These are phyloP conservation scores for Theocolax elegans DNA, from an alignment of 1,140 invertebrate genomes.

Conservation along the genomic window DNA sequence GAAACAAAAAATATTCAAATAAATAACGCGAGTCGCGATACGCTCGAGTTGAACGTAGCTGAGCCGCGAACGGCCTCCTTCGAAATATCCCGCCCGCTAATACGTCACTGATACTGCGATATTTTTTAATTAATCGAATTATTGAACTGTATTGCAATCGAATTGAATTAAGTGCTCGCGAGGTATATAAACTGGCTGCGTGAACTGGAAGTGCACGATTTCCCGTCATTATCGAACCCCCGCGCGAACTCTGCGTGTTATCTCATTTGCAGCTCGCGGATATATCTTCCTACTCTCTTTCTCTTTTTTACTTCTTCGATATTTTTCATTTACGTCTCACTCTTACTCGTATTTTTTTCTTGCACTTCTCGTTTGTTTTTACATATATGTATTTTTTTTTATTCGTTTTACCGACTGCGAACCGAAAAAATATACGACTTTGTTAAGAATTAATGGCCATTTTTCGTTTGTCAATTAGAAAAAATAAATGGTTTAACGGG, in stretches of 20 bases:
- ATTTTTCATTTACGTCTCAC: conserved; percentile 3
- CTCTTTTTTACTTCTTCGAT: neutral
- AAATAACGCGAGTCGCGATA: no score
- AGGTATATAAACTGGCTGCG: conserved; percentile 42
- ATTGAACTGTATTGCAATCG: conserved; percentile 66
- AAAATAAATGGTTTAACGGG: neutral
- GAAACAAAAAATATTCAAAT: no score
- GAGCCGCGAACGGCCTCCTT: neutral
- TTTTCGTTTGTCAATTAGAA: conserved; percentile 19
- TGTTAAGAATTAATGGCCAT: neutral
- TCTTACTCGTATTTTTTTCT: conserved; percentile 6
- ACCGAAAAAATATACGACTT: neutral
- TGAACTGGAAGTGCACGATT: conserved; percentile 58
- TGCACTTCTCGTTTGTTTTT: neutral
- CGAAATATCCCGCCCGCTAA: neutral
- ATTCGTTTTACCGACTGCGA: no score
- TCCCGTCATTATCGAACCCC: conserved; percentile 54
- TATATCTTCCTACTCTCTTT: conserved; percentile 12
- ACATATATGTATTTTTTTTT: neutral
- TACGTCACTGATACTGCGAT: conserved; percentile 39
- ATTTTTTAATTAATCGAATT: conserved; percentile 68
- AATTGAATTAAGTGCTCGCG: conserved; percentile 63
- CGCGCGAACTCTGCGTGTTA: conserved; percentile 18
- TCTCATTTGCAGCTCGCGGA: conserved; percentile 17
- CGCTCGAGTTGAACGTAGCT: no score